Conservation (phyloP, 2,113 vertebrate genomes). For the Perccottus glenii region DNA sequence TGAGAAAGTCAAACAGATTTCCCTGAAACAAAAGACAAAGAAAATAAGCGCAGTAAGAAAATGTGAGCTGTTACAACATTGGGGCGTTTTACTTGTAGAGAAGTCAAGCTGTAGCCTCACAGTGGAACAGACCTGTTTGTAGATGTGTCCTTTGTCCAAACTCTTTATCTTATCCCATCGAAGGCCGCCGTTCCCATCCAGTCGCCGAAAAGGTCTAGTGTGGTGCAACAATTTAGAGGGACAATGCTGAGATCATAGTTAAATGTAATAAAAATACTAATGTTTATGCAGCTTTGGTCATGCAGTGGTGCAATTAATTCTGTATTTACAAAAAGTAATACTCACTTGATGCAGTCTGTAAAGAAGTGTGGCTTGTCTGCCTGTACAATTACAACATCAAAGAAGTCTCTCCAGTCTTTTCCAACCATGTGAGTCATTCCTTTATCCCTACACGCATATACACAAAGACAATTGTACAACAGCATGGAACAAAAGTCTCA, state of each 20-base stretch:
- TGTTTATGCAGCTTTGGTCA: too few relatives aligned
- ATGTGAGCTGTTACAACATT: background rate
- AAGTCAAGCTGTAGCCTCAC: background rate
- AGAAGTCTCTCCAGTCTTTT: slow-evolving; percentile 85
- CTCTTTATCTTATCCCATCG: slow-evolving; percentile 84
- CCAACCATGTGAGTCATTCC: slow-evolving; percentile 89
- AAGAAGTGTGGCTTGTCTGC: slow-evolving; percentile 89
- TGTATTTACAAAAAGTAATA: slow-evolving; percentile 13
- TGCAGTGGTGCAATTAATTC: background rate
- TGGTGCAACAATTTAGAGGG: background rate
- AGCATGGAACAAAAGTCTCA: background rate
- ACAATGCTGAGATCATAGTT: background rate
- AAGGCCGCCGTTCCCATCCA: slow-evolving; percentile 83
- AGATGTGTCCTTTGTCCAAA: slow-evolving; percentile 85
- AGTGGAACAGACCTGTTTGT: slow-evolving; percentile 81
- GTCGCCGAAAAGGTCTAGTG: slow-evolving; percentile 81
- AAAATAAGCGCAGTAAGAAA: background rate
- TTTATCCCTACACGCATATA: slow-evolving; percentile 75
- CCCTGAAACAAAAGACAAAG: slow-evolving; percentile 79
- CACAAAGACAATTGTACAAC: background rate
- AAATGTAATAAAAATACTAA: too few relatives aligned
- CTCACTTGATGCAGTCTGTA: slow-evolving; percentile 86
- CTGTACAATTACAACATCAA: slow-evolving; percentile 85
- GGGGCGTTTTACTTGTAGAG: background rate
- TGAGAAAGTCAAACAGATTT: slow-evolving; percentile 93